Evolutionary conservation across 2,113 vertebrate genomes (phyloP), one percentile per base, ranked within the genome.

Genomic region (Zosterops japonicus): DNA sequence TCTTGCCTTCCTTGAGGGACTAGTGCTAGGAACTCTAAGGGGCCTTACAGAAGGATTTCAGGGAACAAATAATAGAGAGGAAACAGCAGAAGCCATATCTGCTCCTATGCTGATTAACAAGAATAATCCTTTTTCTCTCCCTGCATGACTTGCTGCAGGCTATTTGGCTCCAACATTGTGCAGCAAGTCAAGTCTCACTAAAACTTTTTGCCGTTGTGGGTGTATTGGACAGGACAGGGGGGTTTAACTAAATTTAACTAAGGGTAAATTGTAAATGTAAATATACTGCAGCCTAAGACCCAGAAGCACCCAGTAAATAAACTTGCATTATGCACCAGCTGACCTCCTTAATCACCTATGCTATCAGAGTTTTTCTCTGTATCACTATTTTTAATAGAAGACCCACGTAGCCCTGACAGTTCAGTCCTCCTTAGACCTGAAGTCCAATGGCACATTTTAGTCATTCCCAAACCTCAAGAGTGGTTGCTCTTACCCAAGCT

Each of bases 11-110:
- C 93, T 91, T 52, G 68, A 84, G 39, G 69, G 70, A 80, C 47
- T 57, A 25, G 33, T 77, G 56, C 44, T 86, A 31, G 65, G 36
- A 95, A 70, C 39, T 88, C 82, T 31, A 41, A 49, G 35, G 67
- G 44, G 78, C 84, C 50, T 86, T 68, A 85, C 49, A 89, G 25
- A 55, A 61, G 65, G 93, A 94, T 96, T 95, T 95, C 75, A 78
- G 57, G 56, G 52, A 88, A 69, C 68, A 76, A 87, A 89, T 89
- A 93, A 89, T 77, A 87, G 24, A 90, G 77, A 75, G 52, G 76
- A 49, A 83, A 78, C 8, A 50, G 83, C 71, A 84, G 65, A 91
- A 90, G 67, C 60, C 13, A 2, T 80, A 83, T 86, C 94, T 93
- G 69, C 28, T 76, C 8, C 64, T 87, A 5, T 11, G 56, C 59